phyloP scores from a whole-genome alignment of 2,113 vertebrate species.

The Manacus vitellinus region DNA sequence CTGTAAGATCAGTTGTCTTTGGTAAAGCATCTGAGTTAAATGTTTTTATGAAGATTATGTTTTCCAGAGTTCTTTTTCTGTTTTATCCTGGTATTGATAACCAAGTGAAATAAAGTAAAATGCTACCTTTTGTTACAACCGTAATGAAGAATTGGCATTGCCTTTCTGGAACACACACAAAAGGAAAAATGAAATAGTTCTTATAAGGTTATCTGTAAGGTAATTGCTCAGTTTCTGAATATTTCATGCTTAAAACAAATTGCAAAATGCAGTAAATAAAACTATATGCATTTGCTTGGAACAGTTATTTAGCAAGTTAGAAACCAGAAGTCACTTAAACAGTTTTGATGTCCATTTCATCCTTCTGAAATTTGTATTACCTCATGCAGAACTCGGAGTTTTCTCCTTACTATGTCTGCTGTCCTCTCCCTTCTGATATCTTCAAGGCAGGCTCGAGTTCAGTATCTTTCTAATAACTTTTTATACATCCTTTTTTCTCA shows the following conservation, averaged over 20 bases:
- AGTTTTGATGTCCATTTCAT: background rate
- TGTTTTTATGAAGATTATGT: background rate
- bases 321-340: background rate
- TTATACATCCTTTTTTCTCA: background rate
- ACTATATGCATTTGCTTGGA: background rate
- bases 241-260: background rate
- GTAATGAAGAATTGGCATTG: background rate
- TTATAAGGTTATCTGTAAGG: background rate
- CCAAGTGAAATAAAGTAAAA: background rate
- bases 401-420: background rate
- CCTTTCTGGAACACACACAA: background rate
- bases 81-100: background rate
- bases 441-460: background rate
- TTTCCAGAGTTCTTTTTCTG: background rate
- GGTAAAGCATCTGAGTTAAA: background rate
- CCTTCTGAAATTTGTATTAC: background rate
- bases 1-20: rapidly evolving
- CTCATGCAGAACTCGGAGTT: background rate
- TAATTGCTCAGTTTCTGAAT: background rate
- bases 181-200: background rate
- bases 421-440: background rate
- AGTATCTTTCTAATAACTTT: background rate
- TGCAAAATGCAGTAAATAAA: background rate
- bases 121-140: background rate
- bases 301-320: background rate